Evolutionary conservation across 2,797 vertebrate species (phyloP).

Genomic region (Apogon talboti): DNA sequence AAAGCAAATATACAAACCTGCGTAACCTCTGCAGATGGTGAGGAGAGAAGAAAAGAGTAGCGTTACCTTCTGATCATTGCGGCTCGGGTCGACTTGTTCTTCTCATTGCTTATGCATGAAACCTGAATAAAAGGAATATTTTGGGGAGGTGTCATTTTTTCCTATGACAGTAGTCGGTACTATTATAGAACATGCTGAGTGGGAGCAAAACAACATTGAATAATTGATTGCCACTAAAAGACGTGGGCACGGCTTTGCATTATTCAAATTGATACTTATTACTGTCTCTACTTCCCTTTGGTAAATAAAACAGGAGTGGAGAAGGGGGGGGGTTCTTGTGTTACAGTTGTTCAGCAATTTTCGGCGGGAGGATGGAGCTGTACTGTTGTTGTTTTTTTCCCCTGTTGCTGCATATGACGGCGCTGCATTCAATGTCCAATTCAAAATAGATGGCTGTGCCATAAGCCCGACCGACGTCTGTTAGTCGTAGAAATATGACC

Average conservation of each 20-base stretch:
- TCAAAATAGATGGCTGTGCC: conserved; percentile 10
- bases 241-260: conserved; percentile 61
- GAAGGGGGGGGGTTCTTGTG: background rate
- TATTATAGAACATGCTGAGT: conserved; percentile 68
- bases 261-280: conserved; percentile 75
- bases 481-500: conserved; percentile 5
- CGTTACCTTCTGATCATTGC: conserved; percentile 44
- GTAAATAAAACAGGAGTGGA: conserved; percentile 53
- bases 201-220: conserved; percentile 73
- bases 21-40: conserved; percentile 27
- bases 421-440: conserved; percentile 9
- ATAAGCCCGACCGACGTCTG: conserved; percentile 18
- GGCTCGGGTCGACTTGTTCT: conserved; percentile 28
- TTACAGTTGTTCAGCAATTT: conserved; percentile 38
- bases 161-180: conserved; percentile 66
- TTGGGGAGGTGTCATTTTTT: conserved; percentile 65
- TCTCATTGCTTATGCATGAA: conserved; percentile 68
- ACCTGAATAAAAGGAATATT: conserved; percentile 53
- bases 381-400: background rate
- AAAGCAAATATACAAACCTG: conserved; percentile 15
- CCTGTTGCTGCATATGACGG: conserved; percentile 5
- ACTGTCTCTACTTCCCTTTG: conserved; percentile 40
- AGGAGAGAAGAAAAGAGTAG: conserved; percentile 20
- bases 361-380: conserved; percentile 11
- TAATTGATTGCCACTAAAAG: conserved; percentile 76